Percentiles rank a stretch among this genome's conserved stretches.
phyloP scores from a whole-genome alignment of 2,113 vertebrate genomes.

The Hippocampus abdominalis region DNA sequence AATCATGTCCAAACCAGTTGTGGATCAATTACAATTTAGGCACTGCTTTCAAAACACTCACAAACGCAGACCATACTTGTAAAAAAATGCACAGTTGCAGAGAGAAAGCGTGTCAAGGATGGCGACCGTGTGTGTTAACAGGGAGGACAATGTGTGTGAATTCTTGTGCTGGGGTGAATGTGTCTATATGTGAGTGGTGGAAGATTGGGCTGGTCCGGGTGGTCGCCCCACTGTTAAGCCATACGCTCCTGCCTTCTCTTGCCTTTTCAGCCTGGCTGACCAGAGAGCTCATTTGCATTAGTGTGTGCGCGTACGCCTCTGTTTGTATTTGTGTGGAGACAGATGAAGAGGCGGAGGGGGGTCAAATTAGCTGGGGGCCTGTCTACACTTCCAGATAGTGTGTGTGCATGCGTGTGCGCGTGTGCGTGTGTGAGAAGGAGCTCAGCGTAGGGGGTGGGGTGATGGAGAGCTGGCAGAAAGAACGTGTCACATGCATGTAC shows the following conservation, averaged over 20 bases:
- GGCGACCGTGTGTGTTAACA: too few relatives aligned
- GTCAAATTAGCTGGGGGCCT: slow-evolving; percentile 77
- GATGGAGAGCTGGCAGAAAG: slow-evolving; percentile 74
- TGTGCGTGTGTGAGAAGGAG: slow-evolving; percentile 39
- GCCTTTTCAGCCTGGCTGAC: slow-evolving; percentile 78
- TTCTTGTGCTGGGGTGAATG: background rate
- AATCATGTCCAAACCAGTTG: background rate
- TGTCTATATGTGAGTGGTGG: background rate
- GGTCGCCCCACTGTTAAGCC: slow-evolving; percentile 72
- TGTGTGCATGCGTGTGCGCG: slow-evolving; percentile 40
- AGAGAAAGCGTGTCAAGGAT: too few relatives aligned
- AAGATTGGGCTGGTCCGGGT: slow-evolving; percentile 22
- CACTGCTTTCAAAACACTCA: slow-evolving; percentile 61
- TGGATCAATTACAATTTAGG: background rate
- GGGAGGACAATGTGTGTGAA: background rate
- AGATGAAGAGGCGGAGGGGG: slow-evolving; percentile 11
- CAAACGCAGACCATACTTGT: background rate
- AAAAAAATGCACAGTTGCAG: too few relatives aligned
- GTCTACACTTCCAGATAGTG: slow-evolving; percentile 78
- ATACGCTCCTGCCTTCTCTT: slow-evolving; percentile 77
- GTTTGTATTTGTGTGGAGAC: slow-evolving; percentile 8
- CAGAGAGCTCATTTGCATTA: slow-evolving; percentile 72
- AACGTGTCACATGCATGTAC: slow-evolving; percentile 79
- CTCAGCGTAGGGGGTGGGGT: slow-evolving; percentile 47
- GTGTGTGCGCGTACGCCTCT: slow-evolving; percentile 19